phyloP scores from a whole-genome alignment of 2,888 invertebrate genomes.

The Drosophila lacicola region DNA sequence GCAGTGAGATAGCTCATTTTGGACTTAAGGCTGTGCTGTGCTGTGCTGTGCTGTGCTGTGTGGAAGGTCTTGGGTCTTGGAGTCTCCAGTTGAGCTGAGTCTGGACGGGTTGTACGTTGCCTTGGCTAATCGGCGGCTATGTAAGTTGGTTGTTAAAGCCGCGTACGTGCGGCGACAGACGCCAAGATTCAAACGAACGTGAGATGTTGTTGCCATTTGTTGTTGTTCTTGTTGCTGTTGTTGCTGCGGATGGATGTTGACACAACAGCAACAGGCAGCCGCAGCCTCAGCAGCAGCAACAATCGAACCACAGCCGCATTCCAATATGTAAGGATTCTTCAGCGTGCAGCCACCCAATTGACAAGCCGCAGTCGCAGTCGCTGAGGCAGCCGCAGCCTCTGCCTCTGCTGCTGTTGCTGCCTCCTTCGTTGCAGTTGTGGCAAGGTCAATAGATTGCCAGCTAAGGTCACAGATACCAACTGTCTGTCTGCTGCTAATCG shows the following conservation, averaged over 20 bases:
- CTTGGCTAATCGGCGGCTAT: slow-evolving; percentile 80
- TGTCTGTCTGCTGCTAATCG: slow-evolving; percentile 8
- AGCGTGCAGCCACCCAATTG: slow-evolving; percentile 55
- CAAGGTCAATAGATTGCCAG: slow-evolving; percentile 52
- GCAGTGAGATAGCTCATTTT: slow-evolving; percentile 76
- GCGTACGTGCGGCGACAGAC: slow-evolving; percentile 78
- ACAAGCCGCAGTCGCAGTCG: slow-evolving; percentile 27
- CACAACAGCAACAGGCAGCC: slow-evolving; percentile 41
- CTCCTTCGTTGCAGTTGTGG: slow-evolving; percentile 21
- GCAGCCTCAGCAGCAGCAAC: slow-evolving; percentile 37
- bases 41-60: slow-evolving; percentile 17
- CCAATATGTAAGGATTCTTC: slow-evolving; percentile 76
- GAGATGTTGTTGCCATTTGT: slow-evolving; percentile 21
- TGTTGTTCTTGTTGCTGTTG: slow-evolving; percentile 20
- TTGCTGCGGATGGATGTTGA: slow-evolving; percentile 30
- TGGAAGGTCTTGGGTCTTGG: slow-evolving; percentile 25
- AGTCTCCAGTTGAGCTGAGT: slow-evolving; percentile 16
- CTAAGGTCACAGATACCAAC: slow-evolving; percentile 51
- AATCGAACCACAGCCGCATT: slow-evolving; percentile 72
- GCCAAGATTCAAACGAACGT: slow-evolving; percentile 44
- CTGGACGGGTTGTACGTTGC: slow-evolving; percentile 54
- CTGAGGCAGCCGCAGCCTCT: slow-evolving; percentile 7
- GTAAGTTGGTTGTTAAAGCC: slow-evolving; percentile 77
- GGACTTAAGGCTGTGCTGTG: slow-evolving; percentile 52
- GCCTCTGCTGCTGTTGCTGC: background rate